Evolutionary conservation across 2,113 vertebrate species (phyloP).

Genomic region (Cyanoderma ruficeps): DNA sequence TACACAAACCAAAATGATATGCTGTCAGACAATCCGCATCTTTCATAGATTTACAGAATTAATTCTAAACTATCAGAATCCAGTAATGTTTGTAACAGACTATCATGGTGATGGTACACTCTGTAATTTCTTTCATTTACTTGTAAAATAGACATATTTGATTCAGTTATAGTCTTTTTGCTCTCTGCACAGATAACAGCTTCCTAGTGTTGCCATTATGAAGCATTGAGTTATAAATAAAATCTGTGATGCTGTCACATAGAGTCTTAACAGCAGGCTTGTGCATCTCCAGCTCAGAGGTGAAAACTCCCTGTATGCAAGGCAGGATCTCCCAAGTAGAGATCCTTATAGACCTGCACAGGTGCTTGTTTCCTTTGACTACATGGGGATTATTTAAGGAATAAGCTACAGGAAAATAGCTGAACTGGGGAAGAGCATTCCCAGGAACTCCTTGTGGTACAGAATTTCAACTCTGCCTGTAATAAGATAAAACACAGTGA

Average conservation of each 20-base stretch:
- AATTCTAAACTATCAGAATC: background rate
- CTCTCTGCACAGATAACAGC: conserved; percentile 12
- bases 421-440: background rate
- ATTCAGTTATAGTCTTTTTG: conserved; percentile 33
- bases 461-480: background rate
- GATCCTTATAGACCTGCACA: background rate
- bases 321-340: background rate
- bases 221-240: conserved; percentile 24
- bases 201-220: conserved; percentile 34
- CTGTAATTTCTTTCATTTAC: conserved; percentile 34
- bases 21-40: background rate
- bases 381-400: conserved; percentile 38
- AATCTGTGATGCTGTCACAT: background rate
- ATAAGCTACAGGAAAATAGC: conserved; percentile 38
- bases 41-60: background rate
- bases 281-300: conserved; percentile 5
- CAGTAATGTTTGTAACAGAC: background rate
- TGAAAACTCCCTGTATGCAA: conserved; percentile 25
- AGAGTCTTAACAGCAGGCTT: background rate
- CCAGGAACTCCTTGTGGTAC: background rate
- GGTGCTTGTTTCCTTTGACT: conserved; percentile 34
- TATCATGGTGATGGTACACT: conserved; percentile 21
- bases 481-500: background rate
- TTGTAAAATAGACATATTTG: conserved; percentile 44
- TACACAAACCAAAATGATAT: background rate